Evolutionary conservation across 2,888 invertebrate genomes (phyloP), one percentile per base, ranked within the genome.

Genomic region (Cacoxenus indagator): DNA sequence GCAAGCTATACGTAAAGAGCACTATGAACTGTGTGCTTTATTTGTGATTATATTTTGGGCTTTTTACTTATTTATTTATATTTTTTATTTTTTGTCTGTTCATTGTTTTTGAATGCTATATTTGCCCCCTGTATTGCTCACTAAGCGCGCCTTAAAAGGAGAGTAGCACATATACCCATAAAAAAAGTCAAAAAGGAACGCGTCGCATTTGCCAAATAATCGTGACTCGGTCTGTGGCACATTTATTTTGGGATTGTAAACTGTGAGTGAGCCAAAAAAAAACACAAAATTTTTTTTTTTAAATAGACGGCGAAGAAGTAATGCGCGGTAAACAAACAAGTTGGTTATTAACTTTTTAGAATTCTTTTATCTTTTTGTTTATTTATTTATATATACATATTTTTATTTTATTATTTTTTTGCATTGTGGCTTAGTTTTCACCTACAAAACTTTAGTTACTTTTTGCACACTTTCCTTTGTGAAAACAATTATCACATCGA

Each of bases 211-310:
- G 51, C 51, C 51, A 19, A 51, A 51, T n/a, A 51, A 55, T 55
- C 55, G 55, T 55, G 55, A 55, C 55, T 55, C 27, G 27, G 14
- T 55, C n/a, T 55, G 24, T 55, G 55, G 55, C 55, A 55, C 55
- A 55, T 55, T 55, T 14, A 26, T 3, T 26, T 55, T 55, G 9
- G 11, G 24, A 55, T 55, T 55, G 55, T 55, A 55, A 55, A 26
- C 26, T 55, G 17, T 9, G 17, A 26, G 26, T 26, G 24, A 19
- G 24, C 8, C 19, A 54, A 2, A 54, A 22, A 26, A 26, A 54
- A 26, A 14, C 8, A 26, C 22, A 26, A 14, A 54, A 54, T n/a
- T n/a, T n/a, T n/a, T n/a, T n/a, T n/a, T n/a, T n/a, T n/a, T n/a
- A n/a, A 54, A 54, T 8, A 22, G 24, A 48, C 8, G 48, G 17